phyloP scores from a whole-genome alignment of 2,113 vertebrate genomes.

The Pardalotus punctatus region DNA sequence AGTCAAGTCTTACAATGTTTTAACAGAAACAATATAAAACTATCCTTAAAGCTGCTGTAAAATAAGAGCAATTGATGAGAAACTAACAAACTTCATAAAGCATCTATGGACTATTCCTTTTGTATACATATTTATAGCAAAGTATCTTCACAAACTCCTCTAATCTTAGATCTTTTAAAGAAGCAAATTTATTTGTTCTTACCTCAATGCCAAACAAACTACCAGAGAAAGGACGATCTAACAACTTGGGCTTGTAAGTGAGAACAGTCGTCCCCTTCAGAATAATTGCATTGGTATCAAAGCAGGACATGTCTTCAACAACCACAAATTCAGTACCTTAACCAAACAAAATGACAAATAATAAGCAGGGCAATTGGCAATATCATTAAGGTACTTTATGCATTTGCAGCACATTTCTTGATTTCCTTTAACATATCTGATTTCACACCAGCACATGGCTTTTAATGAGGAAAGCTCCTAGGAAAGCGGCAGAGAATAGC shows the following conservation, averaged over 20 bases:
- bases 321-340: slow-evolving; percentile 98
- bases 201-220: slow-evolving; percentile 96
- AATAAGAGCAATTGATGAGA: not conserved
- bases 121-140: not conserved
- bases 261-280: slow-evolving; percentile 97
- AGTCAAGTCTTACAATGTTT: not conserved
- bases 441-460: not conserved
- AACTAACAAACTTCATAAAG: not conserved
- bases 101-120: not conserved
- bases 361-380: not conserved
- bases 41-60: not conserved
- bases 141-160: not conserved
- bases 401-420: not conserved
- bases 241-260: slow-evolving; percentile 91
- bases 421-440: not conserved
- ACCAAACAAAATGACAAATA: not conserved
- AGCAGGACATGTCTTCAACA: slow-evolving; percentile 89
- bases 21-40: not conserved
- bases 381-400: not conserved
- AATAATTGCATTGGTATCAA: slow-evolving; percentile 91
- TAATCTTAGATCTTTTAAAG: not conserved
- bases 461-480: not conserved
- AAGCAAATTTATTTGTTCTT: not conserved
- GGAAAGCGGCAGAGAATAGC: not conserved
- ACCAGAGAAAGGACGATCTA: slow-evolving; percentile 93